A percentile compares a stretch with the other conserved stretches of the same genome.
phyloP scores from a whole-genome alignment of 2,113 vertebrate genomes.

The Chlorodrepanis virens region DNA sequence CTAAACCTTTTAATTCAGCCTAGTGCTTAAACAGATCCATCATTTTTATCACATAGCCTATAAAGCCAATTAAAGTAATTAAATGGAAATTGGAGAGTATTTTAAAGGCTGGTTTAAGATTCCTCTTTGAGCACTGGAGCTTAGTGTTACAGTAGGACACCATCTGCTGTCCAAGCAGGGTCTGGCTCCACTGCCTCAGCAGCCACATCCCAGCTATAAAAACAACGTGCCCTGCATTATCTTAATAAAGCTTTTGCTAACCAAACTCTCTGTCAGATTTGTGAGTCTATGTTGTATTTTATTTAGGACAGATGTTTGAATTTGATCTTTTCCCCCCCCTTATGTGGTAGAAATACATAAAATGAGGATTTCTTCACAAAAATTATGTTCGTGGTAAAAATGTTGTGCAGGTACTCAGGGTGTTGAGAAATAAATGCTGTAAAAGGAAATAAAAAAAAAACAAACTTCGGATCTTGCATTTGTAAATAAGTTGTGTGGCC shows the following conservation, averaged over 20 bases:
- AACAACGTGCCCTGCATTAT: not conserved
- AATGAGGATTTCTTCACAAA: not conserved
- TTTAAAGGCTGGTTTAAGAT: conserved; percentile 28
- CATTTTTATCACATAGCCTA: conserved; percentile 15
- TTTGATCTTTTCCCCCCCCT: not conserved
- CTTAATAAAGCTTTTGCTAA: not conserved
- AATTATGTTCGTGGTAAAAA: not conserved
- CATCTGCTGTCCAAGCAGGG: conserved; percentile 60
- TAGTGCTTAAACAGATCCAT: not conserved
- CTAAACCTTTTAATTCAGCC: not conserved
- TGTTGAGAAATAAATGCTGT: not conserved
- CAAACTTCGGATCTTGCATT: not conserved
- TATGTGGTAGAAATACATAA: not conserved
- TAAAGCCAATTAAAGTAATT: conserved; percentile 15
- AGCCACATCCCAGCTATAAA: not conserved
- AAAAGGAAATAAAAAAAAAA: not conserved
- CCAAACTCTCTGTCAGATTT: not conserved
- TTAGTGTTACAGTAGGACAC: conserved; percentile 58
- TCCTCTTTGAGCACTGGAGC: not conserved
- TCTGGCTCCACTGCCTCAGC: not conserved
- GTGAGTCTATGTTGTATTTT: not conserved
- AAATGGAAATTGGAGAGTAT: conserved; percentile 8
- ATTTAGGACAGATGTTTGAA: not conserved
- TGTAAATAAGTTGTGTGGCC: not conserved
- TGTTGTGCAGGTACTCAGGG: not conserved